Percentiles rank a stretch among this genome's conserved stretches.
phyloP scores from a whole-genome alignment of 2,797 vertebrate species.

The Hybognathus amarus region DNA sequence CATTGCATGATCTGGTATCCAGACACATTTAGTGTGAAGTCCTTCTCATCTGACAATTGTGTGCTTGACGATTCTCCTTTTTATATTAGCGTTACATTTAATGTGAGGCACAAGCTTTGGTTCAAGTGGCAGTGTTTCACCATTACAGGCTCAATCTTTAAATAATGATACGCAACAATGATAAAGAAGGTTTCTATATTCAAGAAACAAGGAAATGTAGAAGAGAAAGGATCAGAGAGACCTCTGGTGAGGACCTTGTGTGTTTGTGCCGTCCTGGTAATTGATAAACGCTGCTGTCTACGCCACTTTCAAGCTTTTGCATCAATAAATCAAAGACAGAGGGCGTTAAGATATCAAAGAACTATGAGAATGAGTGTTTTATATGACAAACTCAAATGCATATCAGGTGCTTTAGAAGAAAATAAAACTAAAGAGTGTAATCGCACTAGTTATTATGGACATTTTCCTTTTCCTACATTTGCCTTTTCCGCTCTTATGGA shows the following conservation, averaged over 20 bases:
- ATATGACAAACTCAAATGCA: conserved; percentile 2
- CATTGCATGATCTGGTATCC: background rate
- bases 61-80: background rate
- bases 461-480: no score
- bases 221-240: conserved; percentile 37
- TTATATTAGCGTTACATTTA: background rate
- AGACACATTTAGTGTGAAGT: background rate
- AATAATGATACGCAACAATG: background rate
- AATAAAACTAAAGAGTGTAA: background rate
- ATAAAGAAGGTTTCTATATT: conserved; percentile 4
- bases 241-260: conserved; percentile 41
- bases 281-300: conserved; percentile 2
- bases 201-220: conserved; percentile 7
- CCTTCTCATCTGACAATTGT: background rate
- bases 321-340: conserved; percentile 58
- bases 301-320: conserved; percentile 46
- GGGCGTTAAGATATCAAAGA: conserved; percentile 55
- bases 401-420: background rate
- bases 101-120: background rate
- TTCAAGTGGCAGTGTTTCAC: background rate
- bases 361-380: conserved; percentile 27
- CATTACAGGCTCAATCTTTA: conserved; percentile 1
- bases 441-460: background rate
- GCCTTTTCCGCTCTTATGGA: background rate
- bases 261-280: conserved; percentile 46